phyloP scores from a whole-genome alignment of 2,888 invertebrate genomes.

The Phrixothrix hirtus region DNA sequence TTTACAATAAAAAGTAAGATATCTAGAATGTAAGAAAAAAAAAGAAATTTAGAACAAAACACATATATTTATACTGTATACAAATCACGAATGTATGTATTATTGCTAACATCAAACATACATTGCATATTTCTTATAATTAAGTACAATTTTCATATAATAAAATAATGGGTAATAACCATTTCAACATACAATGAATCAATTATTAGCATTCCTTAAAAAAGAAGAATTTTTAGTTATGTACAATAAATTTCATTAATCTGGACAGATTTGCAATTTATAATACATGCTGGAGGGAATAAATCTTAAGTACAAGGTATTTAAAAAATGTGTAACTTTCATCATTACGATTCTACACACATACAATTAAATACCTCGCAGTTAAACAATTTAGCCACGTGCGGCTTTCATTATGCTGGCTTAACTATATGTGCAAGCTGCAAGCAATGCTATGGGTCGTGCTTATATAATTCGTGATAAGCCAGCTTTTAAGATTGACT shows the following conservation, averaged over 20 bases:
- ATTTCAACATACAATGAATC: slow-evolving; percentile 49
- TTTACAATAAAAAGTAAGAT: background rate
- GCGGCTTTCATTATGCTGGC: slow-evolving; percentile 40
- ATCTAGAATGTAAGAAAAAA: background rate
- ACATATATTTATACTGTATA: slow-evolving; percentile 57
- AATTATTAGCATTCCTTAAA: slow-evolving; percentile 53
- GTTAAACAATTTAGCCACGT: slow-evolving; percentile 28
- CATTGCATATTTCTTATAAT: slow-evolving; percentile 54
- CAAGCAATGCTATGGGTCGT: slow-evolving; percentile 49
- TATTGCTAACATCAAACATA: slow-evolving; percentile 59
- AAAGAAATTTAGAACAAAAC: slow-evolving; percentile 50
- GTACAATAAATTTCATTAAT: slow-evolving; percentile 57
- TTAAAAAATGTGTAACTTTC: slow-evolving; percentile 27
- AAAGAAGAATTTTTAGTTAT: slow-evolving; percentile 54
- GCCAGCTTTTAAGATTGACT: slow-evolving; percentile 38
- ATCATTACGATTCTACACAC: slow-evolving; percentile 8
- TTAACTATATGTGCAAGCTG: slow-evolving; percentile 46
- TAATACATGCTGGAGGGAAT: slow-evolving; percentile 57
- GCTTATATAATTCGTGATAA: slow-evolving; percentile 42
- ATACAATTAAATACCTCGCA: slow-evolving; percentile 28
- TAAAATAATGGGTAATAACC: slow-evolving; percentile 54
- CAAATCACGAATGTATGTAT: slow-evolving; percentile 53
- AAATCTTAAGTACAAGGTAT: slow-evolving; percentile 44
- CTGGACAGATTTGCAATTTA: slow-evolving; percentile 58
- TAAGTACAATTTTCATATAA: slow-evolving; percentile 55